phyloP scores from a whole-genome alignment of 2,113 vertebrate genomes.

The Cyrtonyx montezumae region DNA sequence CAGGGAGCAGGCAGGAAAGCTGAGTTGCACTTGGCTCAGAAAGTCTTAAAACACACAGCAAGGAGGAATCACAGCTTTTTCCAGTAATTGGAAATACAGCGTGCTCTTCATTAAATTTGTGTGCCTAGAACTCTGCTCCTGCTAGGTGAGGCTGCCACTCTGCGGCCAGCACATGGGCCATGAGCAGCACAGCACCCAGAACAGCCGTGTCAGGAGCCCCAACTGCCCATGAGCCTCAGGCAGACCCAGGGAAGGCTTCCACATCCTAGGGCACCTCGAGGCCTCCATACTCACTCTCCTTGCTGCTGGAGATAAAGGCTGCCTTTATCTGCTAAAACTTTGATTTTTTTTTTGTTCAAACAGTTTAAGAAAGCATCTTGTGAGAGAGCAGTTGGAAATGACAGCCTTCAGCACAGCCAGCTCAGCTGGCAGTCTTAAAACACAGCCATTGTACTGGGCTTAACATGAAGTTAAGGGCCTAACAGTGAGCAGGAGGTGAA shows the following conservation, averaged over 20 bases:
- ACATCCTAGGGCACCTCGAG: conserved; percentile 21
- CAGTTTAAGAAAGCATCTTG: conserved; percentile 40
- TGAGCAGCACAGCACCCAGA: neutral
- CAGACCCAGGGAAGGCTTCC: conserved; percentile 24
- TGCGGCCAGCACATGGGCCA: neutral
- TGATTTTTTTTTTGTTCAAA: conserved; percentile 12
- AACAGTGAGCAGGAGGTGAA: neutral
- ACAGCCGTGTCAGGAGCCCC: neutral
- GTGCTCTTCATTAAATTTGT: conserved; percentile 49
- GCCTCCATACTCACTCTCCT: conserved; percentile 24
- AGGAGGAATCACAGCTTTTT: conserved; percentile 38
- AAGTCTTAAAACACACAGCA: conserved; percentile 38
- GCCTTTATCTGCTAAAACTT: conserved; percentile 40
- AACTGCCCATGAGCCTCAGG: neutral
- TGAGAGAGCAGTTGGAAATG: conserved; percentile 42
- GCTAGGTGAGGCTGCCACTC: conserved; percentile 2
- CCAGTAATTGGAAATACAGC: conserved; percentile 40
- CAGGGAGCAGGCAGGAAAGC: neutral
- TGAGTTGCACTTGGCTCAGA: neutral
- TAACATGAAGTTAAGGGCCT: conserved; percentile 20
- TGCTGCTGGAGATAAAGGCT: conserved; percentile 6
- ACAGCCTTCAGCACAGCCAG: conserved; percentile 8
- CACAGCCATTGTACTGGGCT: conserved; percentile 1
- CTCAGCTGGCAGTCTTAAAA: conserved; percentile 40
- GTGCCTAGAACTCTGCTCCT: conserved; percentile 30